Evolutionary conservation across 1,140 invertebrate genomes (phyloP).

Genomic region (Lamellibrachia luymesi): DNA sequence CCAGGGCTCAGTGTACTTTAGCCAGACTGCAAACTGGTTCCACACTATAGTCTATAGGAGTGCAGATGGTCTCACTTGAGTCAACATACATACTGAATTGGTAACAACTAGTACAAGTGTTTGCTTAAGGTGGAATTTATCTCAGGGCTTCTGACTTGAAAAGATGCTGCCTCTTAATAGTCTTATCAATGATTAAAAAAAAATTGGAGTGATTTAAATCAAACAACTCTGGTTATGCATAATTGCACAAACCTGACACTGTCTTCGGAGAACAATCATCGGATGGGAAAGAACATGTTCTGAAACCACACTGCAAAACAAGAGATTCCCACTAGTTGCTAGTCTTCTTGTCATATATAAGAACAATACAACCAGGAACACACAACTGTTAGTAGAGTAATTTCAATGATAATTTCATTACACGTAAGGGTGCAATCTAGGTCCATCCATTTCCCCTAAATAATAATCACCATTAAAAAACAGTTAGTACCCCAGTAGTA

Average conservation of each 20-base stretch:
- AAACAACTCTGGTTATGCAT: not conserved
- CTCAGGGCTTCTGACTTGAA: too few species aligned
- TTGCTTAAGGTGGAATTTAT: too few species aligned
- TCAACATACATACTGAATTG: too few species aligned
- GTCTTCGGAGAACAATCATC: slow-evolving; percentile 84
- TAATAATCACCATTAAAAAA: not conserved
- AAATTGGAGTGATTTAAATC: not conserved
- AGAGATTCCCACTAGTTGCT: not conserved
- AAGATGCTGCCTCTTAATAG: too few species aligned
- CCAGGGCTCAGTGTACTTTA: too few species aligned
- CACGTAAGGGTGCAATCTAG: not conserved
- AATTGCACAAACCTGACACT: slow-evolving; percentile 76
- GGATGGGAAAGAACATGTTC: slow-evolving; percentile 91
- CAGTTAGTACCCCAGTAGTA: not conserved
- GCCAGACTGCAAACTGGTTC: too few species aligned
- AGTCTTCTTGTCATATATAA: not conserved
- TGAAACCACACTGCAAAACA: slow-evolving; percentile 35
- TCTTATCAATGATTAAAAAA: not conserved
- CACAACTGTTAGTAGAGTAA: slow-evolving; percentile 11
- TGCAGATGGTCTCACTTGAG: too few species aligned
- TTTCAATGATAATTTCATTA: not conserved
- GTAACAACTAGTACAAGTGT: too few species aligned
- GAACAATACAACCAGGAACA: slow-evolving; percentile 16
- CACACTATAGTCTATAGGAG: too few species aligned
- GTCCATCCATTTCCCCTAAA: not conserved